Conservation (phyloP, 1,140 invertebrate genomes). For the Euschistus heros region DNA sequence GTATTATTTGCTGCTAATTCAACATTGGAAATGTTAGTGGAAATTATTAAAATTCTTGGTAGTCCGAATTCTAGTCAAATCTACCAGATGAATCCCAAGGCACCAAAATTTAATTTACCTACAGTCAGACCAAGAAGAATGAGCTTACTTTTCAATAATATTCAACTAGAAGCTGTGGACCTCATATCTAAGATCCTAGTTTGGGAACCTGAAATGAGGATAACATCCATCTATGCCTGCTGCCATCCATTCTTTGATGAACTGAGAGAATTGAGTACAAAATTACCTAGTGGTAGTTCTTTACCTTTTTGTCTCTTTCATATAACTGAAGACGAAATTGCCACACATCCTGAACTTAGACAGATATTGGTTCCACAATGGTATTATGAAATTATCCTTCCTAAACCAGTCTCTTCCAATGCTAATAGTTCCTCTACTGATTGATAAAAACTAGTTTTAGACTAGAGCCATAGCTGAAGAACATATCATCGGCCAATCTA, state of each 20-base stretch:
- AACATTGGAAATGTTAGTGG: constrained; percentile 97
- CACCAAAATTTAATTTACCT: constrained; percentile 99
- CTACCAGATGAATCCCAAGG: constrained; percentile 99
- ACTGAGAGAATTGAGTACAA: constrained; percentile 74
- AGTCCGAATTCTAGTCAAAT: constrained; percentile 99
- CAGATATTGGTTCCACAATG: no score
- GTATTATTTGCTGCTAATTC: constrained; percentile 99
- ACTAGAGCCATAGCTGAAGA: no score
- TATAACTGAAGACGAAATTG: constrained; percentile 72
- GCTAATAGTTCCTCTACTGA: no score
- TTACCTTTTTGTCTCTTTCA: constrained; percentile 88
- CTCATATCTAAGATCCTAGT: constrained; percentile 90
- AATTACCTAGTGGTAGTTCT: constrained; percentile 82
- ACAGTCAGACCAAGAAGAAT: constrained; percentile 78
- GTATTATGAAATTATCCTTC: no score
- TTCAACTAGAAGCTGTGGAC: constrained; percentile 94
- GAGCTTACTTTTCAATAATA: constrained; percentile 50
- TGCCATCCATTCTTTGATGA: constrained; percentile 98
- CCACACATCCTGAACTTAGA: no score
- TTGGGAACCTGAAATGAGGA: constrained; percentile 90
- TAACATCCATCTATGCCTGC: constrained; percentile 91
- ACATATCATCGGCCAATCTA: no score
- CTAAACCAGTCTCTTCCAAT: no score
- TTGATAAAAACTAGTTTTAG: no score
- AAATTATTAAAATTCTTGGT: constrained; percentile 99